These are phyloP conservation scores for Buceros bicornis DNA, from an alignment of 2,797 vertebrate species.

Conservation along the genomic window DNA sequence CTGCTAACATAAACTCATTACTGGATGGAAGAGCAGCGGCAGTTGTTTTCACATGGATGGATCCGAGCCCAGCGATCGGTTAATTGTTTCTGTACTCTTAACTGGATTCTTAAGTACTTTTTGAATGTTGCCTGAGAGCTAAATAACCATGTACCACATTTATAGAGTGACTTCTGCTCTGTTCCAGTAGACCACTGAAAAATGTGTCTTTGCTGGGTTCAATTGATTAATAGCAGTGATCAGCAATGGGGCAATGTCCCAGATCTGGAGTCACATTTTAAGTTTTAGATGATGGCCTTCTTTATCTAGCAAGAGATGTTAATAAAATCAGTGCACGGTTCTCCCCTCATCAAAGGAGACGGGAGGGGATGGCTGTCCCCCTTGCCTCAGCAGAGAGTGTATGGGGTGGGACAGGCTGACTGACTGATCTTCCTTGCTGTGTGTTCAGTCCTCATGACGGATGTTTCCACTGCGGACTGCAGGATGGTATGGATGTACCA, in stretches of 20 bases:
- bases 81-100: slow-evolving; percentile 21
- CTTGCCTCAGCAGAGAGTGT: not conserved
- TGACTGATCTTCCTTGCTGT: not conserved
- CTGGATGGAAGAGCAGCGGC: not conserved
- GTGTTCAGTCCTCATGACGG: too few species aligned
- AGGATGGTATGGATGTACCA: too few species aligned
- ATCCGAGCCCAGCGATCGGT: not conserved
- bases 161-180: not conserved
- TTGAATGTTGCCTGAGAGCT: not conserved
- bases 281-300: not conserved
- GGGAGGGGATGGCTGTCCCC: not conserved
- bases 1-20: slow-evolving; percentile 26
- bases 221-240: not conserved
- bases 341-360: not conserved
- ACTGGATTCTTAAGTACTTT: not conserved
- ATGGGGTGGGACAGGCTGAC: not conserved
- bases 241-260: not conserved
- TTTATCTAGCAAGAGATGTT: not conserved
- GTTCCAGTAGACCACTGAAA: not conserved
- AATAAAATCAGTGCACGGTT: not conserved
- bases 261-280: not conserved
- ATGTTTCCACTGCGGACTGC: too few species aligned
- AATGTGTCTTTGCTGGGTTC: not conserved
- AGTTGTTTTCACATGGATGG: not conserved
- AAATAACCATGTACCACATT: not conserved